phyloP scores from a whole-genome alignment of 2,888 invertebrate genomes.

The Acleris cristana region DNA sequence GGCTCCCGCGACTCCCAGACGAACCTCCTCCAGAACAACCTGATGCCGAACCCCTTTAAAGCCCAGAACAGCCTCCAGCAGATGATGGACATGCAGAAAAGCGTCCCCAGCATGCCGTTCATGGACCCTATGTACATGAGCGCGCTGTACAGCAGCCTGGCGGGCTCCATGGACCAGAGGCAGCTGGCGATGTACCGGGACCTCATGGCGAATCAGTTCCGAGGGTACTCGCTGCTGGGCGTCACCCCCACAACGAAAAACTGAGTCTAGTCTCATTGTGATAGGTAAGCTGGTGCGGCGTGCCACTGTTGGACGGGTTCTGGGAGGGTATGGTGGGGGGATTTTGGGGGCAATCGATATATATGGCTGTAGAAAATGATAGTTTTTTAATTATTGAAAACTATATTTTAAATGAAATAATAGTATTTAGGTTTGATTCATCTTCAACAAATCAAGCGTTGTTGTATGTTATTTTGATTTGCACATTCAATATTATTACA shows the following conservation, averaged over 20 bases:
- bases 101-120: conserved; percentile 54
- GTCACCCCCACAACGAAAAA: conserved; percentile 76
- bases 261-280: conserved; percentile 54
- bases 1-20: conserved; percentile 53
- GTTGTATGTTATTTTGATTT: too few relatives aligned
- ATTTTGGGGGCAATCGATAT: too few relatives aligned
- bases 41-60: conserved; percentile 50
- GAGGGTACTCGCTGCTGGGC: conserved; percentile 65
- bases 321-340: too few relatives aligned
- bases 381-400: too few relatives aligned
- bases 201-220: conserved; percentile 67
- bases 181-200: conserved; percentile 76
- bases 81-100: conserved; percentile 57
- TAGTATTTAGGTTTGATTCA: too few relatives aligned
- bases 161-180: conserved; percentile 71
- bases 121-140: conserved; percentile 72
- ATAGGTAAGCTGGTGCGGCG: conserved; percentile 24
- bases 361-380: too few relatives aligned
- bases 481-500: too few relatives aligned
- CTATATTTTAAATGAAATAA: too few relatives aligned
- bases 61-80: conserved; percentile 47
- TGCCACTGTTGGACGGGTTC: not conserved
- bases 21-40: conserved; percentile 43
- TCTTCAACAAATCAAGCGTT: too few relatives aligned
- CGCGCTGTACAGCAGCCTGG: conserved; percentile 68